Evolutionary conservation across 1,140 invertebrate species (phyloP).

Genomic region (Diorhabda elongata): DNA sequence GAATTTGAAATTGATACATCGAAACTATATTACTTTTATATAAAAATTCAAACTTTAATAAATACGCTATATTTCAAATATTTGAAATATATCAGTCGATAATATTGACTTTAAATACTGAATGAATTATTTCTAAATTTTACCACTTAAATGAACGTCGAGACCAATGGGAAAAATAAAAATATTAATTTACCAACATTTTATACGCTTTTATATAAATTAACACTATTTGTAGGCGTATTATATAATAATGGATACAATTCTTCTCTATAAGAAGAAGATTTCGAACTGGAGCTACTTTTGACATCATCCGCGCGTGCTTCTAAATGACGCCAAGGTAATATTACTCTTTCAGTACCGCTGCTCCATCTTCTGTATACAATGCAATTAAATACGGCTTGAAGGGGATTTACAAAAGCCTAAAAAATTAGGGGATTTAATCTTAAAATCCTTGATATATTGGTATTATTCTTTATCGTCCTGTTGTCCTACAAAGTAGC

Average conservation of each 20-base stretch:
- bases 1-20: no score
- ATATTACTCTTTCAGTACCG: constrained; percentile 41
- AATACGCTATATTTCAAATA: no score
- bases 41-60: no score
- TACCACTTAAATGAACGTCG: no score
- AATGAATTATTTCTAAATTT: no score
- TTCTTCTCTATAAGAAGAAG: constrained; percentile 27
- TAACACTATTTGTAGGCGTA: constrained; percentile 30
- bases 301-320: constrained; percentile 11
- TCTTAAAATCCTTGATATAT: no score
- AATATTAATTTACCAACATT: background rate
- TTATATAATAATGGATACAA: constrained; percentile 36
- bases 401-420: constrained; percentile 76
- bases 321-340: constrained; percentile 39
- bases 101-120: no score
- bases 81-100: no score
- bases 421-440: constrained; percentile 43
- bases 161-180: background rate
- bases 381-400: constrained; percentile 73
- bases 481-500: no score
- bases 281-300: constrained; percentile 7
- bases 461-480: no score
- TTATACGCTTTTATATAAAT: constrained; percentile 32
- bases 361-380: constrained; percentile 70
- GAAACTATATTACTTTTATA: no score